phyloP scores from a whole-genome alignment of 2,113 vertebrate genomes.

The Rana temporaria region DNA sequence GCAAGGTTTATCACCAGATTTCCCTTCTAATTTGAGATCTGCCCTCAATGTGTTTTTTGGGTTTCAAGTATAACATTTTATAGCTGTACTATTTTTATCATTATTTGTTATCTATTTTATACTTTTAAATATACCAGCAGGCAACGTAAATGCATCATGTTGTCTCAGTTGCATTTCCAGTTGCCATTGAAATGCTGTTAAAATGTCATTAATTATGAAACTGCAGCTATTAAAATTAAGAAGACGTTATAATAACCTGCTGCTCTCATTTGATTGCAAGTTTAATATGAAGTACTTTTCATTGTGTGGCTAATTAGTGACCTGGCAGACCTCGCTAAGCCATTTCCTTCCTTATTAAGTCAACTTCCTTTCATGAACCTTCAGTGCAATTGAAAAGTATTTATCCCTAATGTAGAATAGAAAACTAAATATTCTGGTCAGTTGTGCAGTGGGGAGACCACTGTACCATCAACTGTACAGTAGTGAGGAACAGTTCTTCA shows the following conservation, averaged over 20 bases:
- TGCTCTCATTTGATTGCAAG: conserved; percentile 45
- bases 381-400: conserved; percentile 17
- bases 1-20: too few species aligned
- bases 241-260: conserved; percentile 43
- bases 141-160: conserved; percentile 6
- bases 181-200: conserved; percentile 40
- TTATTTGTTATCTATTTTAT: background rate
- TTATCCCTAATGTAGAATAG: background rate
- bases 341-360: conserved; percentile 43
- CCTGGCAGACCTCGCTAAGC: conserved; percentile 33
- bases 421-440: too few species aligned
- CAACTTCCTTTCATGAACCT: conserved; percentile 20
- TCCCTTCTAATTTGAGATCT: background rate
- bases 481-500: too few species aligned
- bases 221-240: conserved; percentile 44
- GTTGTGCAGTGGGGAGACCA: too few species aligned
- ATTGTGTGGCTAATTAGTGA: conserved; percentile 40
- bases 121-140: background rate
- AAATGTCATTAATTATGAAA: conserved; percentile 48
- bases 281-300: conserved; percentile 40
- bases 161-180: conserved; percentile 37
- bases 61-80: background rate
- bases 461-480: too few species aligned
- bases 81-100: background rate
- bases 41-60: background rate